Percentiles rank a stretch among this genome's conserved stretches.
Evolutionary conservation across 2,113 vertebrate species (phyloP).

Genomic region (Sialia sialis): DNA sequence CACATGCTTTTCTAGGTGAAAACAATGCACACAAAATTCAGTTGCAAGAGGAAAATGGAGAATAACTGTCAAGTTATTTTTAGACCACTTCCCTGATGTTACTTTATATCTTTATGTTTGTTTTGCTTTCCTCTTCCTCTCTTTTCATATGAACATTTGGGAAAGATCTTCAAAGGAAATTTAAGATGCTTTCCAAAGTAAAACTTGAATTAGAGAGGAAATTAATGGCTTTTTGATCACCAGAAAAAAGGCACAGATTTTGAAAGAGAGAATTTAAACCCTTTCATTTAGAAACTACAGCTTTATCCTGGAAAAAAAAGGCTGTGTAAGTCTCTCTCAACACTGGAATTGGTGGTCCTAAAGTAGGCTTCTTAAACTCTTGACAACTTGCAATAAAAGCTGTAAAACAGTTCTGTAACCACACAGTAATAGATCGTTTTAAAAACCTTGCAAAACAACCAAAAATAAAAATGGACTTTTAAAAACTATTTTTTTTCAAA

Average conservation of each 20-base stretch:
- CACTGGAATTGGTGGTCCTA: not conserved
- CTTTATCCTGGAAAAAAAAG: not conserved
- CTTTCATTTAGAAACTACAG: not conserved
- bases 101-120: rapidly evolving
- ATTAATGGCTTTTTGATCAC: not conserved
- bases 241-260: not conserved
- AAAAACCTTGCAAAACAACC: not conserved
- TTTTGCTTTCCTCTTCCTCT: not conserved
- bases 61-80: not conserved
- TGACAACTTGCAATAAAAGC: not conserved
- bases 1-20: not conserved
- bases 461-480: not conserved
- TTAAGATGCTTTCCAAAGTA: not conserved
- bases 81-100: not conserved
- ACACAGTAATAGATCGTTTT: not conserved
- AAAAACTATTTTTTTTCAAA: not conserved
- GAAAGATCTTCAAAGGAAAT: not conserved
- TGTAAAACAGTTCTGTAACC: not conserved
- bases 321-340: not conserved
- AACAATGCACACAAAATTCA: not conserved
- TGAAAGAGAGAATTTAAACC: not conserved
- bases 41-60: not conserved
- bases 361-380: not conserved
- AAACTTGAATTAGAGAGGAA: not conserved
- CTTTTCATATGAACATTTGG: not conserved